phyloP scores from a whole-genome alignment of 2,113 vertebrate genomes.

The Emydocephalus ijimae region DNA sequence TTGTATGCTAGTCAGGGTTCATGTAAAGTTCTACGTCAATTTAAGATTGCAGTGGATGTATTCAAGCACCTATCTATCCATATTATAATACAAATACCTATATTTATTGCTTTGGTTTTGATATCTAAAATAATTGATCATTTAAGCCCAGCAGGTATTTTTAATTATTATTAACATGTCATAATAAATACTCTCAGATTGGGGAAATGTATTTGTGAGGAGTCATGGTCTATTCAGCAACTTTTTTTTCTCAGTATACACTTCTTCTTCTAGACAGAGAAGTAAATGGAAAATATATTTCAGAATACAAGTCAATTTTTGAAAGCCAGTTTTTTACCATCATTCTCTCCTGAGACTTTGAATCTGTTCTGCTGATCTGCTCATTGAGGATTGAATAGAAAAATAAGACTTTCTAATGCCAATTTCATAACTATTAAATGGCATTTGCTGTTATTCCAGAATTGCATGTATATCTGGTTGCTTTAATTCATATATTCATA shows the following conservation, averaged over 20 bases:
- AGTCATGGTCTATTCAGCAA: not conserved
- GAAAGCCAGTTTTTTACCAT: slow-evolving; percentile 35
- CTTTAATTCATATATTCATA: slow-evolving; percentile 2
- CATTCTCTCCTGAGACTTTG: not conserved
- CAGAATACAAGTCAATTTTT: not conserved
- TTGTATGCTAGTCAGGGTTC: not conserved
- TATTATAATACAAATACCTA: not conserved
- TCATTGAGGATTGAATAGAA: slow-evolving; percentile 1
- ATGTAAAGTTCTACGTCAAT: not conserved
- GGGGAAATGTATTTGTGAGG: not conserved
- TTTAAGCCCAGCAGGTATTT: slow-evolving; percentile 26
- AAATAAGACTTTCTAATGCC: not conserved
- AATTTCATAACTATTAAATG: not conserved
- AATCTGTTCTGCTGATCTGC: slow-evolving; percentile 38
- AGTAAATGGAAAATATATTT: not conserved
- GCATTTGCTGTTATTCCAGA: slow-evolving; percentile 13
- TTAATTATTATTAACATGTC: not conserved
- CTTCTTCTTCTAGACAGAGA: slow-evolving; percentile 1
- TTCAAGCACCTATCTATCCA: not conserved
- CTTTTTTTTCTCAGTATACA: not conserved
- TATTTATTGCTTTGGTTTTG: slow-evolving; percentile 2
- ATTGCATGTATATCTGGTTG: not conserved
- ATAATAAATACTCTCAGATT: not conserved
- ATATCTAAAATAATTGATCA: not conserved
- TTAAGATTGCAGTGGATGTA: not conserved